phyloP scores from a whole-genome alignment of 2,888 invertebrate species.

The Oligia fasciuncula region DNA sequence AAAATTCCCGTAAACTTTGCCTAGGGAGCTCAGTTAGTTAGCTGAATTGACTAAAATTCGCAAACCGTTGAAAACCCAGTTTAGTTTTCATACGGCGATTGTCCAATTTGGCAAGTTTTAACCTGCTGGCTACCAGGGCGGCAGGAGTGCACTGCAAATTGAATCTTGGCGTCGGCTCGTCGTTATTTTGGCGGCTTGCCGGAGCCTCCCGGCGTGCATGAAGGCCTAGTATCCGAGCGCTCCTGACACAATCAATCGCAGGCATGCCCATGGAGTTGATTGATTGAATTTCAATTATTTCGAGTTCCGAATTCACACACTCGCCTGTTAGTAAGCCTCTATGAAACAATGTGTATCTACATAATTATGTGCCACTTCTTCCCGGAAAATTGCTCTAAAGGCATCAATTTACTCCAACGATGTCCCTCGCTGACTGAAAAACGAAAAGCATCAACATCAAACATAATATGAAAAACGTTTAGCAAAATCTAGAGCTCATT shows the following conservation, averaged over 20 bases:
- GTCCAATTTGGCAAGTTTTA: slow-evolving; percentile 81
- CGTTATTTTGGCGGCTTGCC: slow-evolving; percentile 72
- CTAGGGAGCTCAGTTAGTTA: slow-evolving; percentile 42
- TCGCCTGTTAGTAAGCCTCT: slow-evolving; percentile 7
- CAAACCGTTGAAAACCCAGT: slow-evolving; percentile 51
- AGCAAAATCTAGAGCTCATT: slow-evolving; percentile 39
- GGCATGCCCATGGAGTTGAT: slow-evolving; percentile 39
- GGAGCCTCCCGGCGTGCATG: slow-evolving; percentile 28
- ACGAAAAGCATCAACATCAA: slow-evolving; percentile 40
- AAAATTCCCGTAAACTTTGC: background rate
- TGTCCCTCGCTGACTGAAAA: slow-evolving; percentile 24
- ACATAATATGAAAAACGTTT: slow-evolving; percentile 29
- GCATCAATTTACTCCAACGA: slow-evolving; percentile 27
- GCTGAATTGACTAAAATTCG: slow-evolving; percentile 50
- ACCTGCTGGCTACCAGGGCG: slow-evolving; percentile 69
- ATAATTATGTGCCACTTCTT: slow-evolving; percentile 7
- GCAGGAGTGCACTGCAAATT: slow-evolving; percentile 80
- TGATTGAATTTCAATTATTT: slow-evolving; percentile 56
- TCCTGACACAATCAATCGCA: slow-evolving; percentile 41
- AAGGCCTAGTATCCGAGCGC: slow-evolving; percentile 23
- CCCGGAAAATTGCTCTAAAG: slow-evolving; percentile 27
- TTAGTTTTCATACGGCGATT: slow-evolving; percentile 71
- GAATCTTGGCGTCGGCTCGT: slow-evolving; percentile 78
- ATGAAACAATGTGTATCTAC: slow-evolving; percentile 8
- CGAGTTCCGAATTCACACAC: slow-evolving; percentile 29